Percentiles rank a stretch among this genome's conserved stretches.
These are phyloP conservation scores for Watsonalla binaria DNA, from an alignment of 2,888 invertebrate genomes.

Conservation along the genomic window DNA sequence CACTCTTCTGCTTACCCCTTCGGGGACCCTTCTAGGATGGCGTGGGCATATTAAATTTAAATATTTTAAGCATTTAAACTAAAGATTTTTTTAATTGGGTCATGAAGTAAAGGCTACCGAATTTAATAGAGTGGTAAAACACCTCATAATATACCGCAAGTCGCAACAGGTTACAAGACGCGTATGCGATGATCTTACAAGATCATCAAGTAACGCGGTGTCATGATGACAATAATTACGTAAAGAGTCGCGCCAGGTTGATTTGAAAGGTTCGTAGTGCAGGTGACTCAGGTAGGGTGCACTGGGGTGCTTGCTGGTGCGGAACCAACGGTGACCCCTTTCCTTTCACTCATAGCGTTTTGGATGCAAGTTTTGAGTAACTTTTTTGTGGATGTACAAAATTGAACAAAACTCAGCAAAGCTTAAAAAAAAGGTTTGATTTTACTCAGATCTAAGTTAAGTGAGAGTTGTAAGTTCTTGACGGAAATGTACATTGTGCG, in stretches of 20 bases:
- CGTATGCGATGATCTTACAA: neutral
- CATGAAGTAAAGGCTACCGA: neutral
- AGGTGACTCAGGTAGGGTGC: slow-evolving; percentile 77
- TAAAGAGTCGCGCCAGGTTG: slow-evolving; percentile 3
- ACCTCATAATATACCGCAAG: neutral
- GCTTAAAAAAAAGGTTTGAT: too few relatives aligned
- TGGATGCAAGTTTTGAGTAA: neutral
- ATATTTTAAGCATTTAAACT: too few relatives aligned
- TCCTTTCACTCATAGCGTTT: slow-evolving; percentile 9
- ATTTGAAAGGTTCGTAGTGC: slow-evolving; percentile 34
- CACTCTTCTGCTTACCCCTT: too few relatives aligned
- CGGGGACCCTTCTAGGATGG: too few relatives aligned
- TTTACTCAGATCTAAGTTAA: too few relatives aligned
- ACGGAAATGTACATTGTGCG: too few relatives aligned
- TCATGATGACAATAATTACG: neutral
- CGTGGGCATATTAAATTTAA: too few relatives aligned
- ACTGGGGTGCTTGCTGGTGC: slow-evolving; percentile 63
- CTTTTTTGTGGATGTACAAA: neutral
- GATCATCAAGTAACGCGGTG: neutral
- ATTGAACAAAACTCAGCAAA: too few relatives aligned
- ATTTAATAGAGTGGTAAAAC: neutral
- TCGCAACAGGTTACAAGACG: too few relatives aligned
- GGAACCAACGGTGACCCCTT: slow-evolving; percentile 49
- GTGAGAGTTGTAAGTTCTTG: too few relatives aligned
- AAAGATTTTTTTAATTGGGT: neutral